Evolutionary conservation across 2,888 invertebrate genomes (phyloP), one percentile per base, ranked within the genome.

Genomic region (Apodemia zela): DNA sequence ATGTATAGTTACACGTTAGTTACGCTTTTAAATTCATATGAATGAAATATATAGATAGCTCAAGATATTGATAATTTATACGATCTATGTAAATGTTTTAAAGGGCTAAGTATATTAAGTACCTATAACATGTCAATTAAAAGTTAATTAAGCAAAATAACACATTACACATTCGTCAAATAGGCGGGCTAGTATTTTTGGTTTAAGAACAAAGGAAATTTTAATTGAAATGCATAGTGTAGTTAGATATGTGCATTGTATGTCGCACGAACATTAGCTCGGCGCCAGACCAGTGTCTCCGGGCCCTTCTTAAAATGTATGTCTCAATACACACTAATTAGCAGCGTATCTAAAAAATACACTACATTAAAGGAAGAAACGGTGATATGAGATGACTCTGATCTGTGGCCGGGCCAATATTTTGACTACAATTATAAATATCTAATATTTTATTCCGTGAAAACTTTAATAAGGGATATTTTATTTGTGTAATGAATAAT

Each of bases 171-270:
- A 25, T 54, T 62, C 33, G 57, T 59, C 15, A 59, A 25, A 63
- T 63, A 59, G 63, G 73, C 76, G 76, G 77, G 75, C 80, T 72
- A 78, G 79, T 78, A 78, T 80, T 78, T 73, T 74, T 75, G 17
- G 35, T 45, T 54, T 21, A 33, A 47, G n/a, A 33, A 33, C 35
- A 62, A 51, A 62, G 13, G 35, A 57, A 57, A 35, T 62, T 62
- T 33, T 18, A 15, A 47, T 58, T 47, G 17, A 62, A 45, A 45
- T 59, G n/a, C 21, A 42, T 18, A 18, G 18, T 21, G 25, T 60
- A 60, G 60, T 45, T 47, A 18, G 45, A 63, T 33, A 63, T 35
- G 29, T 59, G 29, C 38, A 42, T 54, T 57, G 54, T 25, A 57
- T 38, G 21, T 62, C 57, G 47, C 35, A 62, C 25, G 35, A 59